A percentile compares a stretch with the other conserved stretches of the same genome.
Evolutionary conservation across 2,888 invertebrate species (phyloP).

Genomic region (Elysia crispata): DNA sequence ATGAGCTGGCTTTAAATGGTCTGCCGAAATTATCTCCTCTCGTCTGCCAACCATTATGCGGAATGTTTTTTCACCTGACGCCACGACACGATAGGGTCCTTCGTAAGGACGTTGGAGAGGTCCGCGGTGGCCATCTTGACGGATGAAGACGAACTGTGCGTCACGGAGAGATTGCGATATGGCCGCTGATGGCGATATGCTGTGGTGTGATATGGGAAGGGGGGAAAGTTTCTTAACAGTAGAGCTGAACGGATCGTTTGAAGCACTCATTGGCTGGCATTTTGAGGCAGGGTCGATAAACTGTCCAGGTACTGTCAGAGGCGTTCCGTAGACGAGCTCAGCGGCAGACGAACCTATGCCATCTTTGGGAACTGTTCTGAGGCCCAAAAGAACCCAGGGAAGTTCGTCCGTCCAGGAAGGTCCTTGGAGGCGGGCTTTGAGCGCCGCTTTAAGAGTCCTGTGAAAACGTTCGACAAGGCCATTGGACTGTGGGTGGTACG

Average conservation of each 20-base stretch:
- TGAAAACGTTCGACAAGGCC: slow-evolving; percentile 21
- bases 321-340: slow-evolving; percentile 20
- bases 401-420: slow-evolving; percentile 15
- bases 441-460: slow-evolving; percentile 24
- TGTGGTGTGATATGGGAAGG: background rate
- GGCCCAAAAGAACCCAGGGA: slow-evolving; percentile 15
- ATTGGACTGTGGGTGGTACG: slow-evolving; percentile 23
- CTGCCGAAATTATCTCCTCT: background rate
- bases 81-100: background rate
- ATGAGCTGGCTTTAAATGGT: background rate
- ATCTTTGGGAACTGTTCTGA: slow-evolving; percentile 26
- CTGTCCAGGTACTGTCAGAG: slow-evolving; percentile 19
- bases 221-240: background rate
- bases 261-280: too few relatives aligned
- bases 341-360: background rate
- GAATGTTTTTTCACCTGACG: background rate
- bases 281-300: background rate
- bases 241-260: background rate
- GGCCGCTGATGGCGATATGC: background rate
- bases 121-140: background rate
- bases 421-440: slow-evolving; percentile 20
- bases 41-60: background rate
- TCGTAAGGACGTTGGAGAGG: background rate
- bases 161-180: background rate
- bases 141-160: background rate